Evolutionary conservation across 2,888 invertebrate species (phyloP).

Genomic region (Aplocera efformata): DNA sequence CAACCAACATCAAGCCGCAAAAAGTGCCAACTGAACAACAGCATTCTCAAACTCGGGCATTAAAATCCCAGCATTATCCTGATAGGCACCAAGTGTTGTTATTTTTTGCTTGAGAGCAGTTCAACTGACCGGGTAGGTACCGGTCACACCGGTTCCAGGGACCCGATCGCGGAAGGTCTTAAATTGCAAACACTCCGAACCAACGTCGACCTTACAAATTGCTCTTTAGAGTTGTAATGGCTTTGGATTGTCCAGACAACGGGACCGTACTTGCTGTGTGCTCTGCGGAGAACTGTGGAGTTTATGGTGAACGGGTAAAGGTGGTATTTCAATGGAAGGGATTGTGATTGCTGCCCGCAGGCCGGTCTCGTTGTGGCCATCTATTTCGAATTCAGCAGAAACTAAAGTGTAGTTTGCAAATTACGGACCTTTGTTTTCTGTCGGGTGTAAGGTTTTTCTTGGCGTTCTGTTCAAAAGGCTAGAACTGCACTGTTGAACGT

Average conservation of each 20-base stretch:
- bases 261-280: slow-evolving; percentile 12
- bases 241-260: slow-evolving; percentile 8
- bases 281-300: slow-evolving; percentile 27
- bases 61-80: slow-evolving; percentile 30
- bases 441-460: slow-evolving; percentile 21
- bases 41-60: slow-evolving; percentile 17
- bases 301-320: slow-evolving; percentile 31
- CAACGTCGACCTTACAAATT: slow-evolving; percentile 28
- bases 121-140: slow-evolving; percentile 54
- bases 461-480: slow-evolving; percentile 19
- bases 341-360: slow-evolving; percentile 46
- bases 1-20: neutral
- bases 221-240: slow-evolving; percentile 3
- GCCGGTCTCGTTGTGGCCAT: slow-evolving; percentile 43
- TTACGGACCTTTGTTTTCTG: slow-evolving; percentile 35
- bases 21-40: slow-evolving; percentile 8
- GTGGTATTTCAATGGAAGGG: slow-evolving; percentile 32
- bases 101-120: slow-evolving; percentile 42
- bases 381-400: slow-evolving; percentile 44
- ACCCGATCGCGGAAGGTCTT: slow-evolving; percentile 29
- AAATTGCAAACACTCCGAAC: slow-evolving; percentile 5
- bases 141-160: slow-evolving; percentile 61
- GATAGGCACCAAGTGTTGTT: slow-evolving; percentile 46
- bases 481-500: neutral
- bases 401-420: slow-evolving; percentile 39